A percentile compares a stretch with the other conserved stretches of the same genome.
phyloP scores from a whole-genome alignment of 2,888 invertebrate genomes.

The Lasioglossum marginatum region DNA sequence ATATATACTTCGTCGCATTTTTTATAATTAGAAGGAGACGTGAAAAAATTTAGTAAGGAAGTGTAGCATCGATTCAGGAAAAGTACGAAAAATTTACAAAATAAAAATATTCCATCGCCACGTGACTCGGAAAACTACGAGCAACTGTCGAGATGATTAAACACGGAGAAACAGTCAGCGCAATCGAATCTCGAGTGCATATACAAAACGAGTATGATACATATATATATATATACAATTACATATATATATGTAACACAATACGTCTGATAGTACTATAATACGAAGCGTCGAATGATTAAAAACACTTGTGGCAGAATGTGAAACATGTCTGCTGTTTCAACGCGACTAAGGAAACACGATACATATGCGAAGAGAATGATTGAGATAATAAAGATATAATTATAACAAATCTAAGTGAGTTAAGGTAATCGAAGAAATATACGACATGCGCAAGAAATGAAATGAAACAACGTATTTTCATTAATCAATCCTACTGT shows the following conservation, averaged over 20 bases:
- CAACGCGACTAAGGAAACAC: constrained; percentile 66
- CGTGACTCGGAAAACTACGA: constrained; percentile 65
- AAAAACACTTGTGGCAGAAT: constrained; percentile 57
- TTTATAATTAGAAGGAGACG: constrained; percentile 12
- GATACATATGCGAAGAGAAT: constrained; percentile 73
- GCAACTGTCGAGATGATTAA: constrained; percentile 63
- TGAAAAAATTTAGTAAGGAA: neutral
- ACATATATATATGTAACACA: constrained; percentile 40
- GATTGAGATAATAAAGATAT: constrained; percentile 77
- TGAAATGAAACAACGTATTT: constrained; percentile 55
- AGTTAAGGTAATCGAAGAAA: constrained; percentile 81
- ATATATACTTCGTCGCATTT: constrained; percentile 61
- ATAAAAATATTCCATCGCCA: constrained; percentile 26
- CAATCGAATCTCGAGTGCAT: constrained; percentile 58
- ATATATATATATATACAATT: constrained; percentile 5
- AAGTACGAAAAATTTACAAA: constrained; percentile 14
- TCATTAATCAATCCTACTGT: constrained; percentile 47
- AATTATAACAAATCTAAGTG: constrained; percentile 80
- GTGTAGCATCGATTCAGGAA: constrained; percentile 8
- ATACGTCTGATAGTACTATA: constrained; percentile 63
- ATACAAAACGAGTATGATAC: constrained; percentile 55
- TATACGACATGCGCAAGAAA: constrained; percentile 82
- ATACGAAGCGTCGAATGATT: constrained; percentile 61
- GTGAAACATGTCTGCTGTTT: constrained; percentile 66
- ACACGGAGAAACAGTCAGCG: constrained; percentile 45